phyloP scores from a whole-genome alignment of 2,113 vertebrate genomes.

The Microtus richardsoni region DNA sequence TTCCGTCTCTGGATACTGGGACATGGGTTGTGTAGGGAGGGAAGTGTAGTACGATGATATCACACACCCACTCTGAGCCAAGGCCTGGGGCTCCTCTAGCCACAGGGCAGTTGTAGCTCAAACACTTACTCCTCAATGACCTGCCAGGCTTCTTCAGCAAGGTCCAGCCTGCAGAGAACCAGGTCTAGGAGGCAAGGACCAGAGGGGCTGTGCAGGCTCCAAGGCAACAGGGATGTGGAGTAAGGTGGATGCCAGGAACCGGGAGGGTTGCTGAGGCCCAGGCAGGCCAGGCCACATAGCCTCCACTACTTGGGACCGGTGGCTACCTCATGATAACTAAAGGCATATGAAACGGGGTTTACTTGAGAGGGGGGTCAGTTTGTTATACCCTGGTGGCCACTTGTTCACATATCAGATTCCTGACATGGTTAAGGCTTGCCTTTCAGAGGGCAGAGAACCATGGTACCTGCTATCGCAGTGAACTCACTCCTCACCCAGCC shows the following conservation, averaged over 20 bases:
- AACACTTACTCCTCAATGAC: not conserved
- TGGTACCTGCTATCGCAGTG: fast-evolving
- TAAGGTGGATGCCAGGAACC: fast-evolving
- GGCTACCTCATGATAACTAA: not conserved
- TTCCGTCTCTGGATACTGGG: not conserved
- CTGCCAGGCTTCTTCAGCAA: not conserved
- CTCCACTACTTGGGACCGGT: fast-evolving
- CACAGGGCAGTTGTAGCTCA: fast-evolving
- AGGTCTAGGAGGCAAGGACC: fast-evolving
- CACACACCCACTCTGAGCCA: not conserved
- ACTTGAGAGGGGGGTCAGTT: fast-evolving
- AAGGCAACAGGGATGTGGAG: not conserved
- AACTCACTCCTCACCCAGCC: not conserved
- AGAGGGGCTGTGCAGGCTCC: not conserved
- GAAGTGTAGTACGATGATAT: fast-evolving
- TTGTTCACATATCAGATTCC: not conserved
- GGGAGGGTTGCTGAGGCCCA: not conserved
- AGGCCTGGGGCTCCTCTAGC: not conserved
- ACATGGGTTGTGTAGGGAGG: not conserved
- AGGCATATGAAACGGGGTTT: not conserved
- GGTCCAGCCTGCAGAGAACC: not conserved
- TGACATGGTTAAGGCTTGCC: not conserved
- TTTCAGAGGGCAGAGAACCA: not conserved
- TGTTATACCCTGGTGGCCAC: fast-evolving
- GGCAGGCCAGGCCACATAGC: not conserved